Evolutionary conservation across 2,797 vertebrate species (phyloP), one percentile per base, ranked within the genome.

Genomic region (Gastrophryne carolinensis): DNA sequence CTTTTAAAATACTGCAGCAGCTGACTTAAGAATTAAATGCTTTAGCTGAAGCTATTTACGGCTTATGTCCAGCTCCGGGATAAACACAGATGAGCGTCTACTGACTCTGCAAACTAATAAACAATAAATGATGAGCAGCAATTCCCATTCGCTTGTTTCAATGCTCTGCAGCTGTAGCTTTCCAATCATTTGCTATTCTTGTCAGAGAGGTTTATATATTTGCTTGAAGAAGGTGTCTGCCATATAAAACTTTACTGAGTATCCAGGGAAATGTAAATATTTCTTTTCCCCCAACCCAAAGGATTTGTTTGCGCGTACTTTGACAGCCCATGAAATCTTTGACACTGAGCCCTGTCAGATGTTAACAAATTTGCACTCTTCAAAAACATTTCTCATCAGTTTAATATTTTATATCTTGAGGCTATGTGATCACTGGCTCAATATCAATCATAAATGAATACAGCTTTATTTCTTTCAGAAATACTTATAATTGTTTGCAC

Each of bases 341-440:
- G 92, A 97, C 92, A 92, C 86, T 93, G 93, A 96, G 86, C 88
- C 88, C 91, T 95, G 95, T 94, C 94, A 94, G 92, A 90, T 86
- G 89, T 84, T 85, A 82, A 87, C 86, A 88, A 83, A 85, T 86
- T 81, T 89, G 86, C 86, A 81, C 79, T 83, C 80, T 83, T 84
- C 81, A 86, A 86, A 87, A 87, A 83, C 34, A 53, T 72, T 79
- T 84, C 82, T 85, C 79, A 82, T 87, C 83, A 88, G 84, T 83
- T 85, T 86, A 74, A 84, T 78, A 86, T 87, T 86, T 79, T 85
- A 85, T 79, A 80, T 88, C 78, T 81, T 81, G 44, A 57, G 23
- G 29, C 37, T 71, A 47, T 71, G 27, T 72, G 68, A 60, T 64
- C 44, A 41, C 15, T 21, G 44, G 10, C 58, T 63, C 19, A 17